Evolutionary conservation across 2,888 invertebrate species (phyloP).

Genomic region (Lomographa bimaculata): DNA sequence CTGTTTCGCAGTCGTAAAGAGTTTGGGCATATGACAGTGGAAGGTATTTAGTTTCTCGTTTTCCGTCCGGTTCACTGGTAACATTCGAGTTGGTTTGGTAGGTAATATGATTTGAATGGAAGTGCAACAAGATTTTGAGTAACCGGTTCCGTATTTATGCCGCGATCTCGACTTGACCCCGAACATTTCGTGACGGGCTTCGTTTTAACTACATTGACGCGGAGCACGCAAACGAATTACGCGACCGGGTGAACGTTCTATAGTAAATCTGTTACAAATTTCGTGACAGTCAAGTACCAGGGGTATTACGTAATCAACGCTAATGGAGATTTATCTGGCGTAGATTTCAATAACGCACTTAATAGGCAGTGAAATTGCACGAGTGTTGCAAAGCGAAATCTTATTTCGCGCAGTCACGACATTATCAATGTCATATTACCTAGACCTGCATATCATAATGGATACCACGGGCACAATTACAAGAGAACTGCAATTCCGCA

Average conservation of each 20-base stretch:
- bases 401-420: slow-evolving; percentile 63
- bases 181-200: slow-evolving; percentile 62
- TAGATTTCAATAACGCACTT: slow-evolving; percentile 49
- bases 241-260: slow-evolving; percentile 60
- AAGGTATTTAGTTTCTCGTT: slow-evolving; percentile 7
- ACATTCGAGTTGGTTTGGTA: slow-evolving; percentile 18
- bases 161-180: slow-evolving; percentile 56
- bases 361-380: slow-evolving; percentile 42
- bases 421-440: slow-evolving; percentile 53
- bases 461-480: slow-evolving; percentile 53
- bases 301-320: slow-evolving; percentile 51
- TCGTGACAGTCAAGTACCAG: slow-evolving; percentile 55
- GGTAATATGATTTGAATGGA: slow-evolving; percentile 25
- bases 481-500: slow-evolving; percentile 48
- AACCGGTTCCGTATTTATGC: slow-evolving; percentile 58
- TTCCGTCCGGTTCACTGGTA: slow-evolving; percentile 10
- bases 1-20: slow-evolving; percentile 14
- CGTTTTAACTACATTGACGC: slow-evolving; percentile 49
- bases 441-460: slow-evolving; percentile 46
- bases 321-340: slow-evolving; percentile 47
- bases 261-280: slow-evolving; percentile 53
- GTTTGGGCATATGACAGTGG: slow-evolving; percentile 2
- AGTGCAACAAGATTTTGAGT: slow-evolving; percentile 36
- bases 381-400: slow-evolving; percentile 49
- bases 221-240: slow-evolving; percentile 61